These are phyloP conservation scores for Mandrillus leucophaeus DNA, from an alignment of 2,113 vertebrate species.

Conservation along the genomic window DNA sequence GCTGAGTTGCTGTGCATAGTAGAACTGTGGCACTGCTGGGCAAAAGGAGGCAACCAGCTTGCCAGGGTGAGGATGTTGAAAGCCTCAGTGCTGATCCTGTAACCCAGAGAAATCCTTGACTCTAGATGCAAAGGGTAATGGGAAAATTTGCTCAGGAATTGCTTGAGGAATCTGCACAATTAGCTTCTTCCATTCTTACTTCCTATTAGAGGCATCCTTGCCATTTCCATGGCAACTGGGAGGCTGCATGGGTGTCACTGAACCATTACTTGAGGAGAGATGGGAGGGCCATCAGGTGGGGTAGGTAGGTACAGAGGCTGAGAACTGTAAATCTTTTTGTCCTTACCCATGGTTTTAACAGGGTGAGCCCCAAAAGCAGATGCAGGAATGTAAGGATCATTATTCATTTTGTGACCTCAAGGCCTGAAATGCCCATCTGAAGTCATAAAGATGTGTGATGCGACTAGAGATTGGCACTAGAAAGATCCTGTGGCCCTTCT, in stretches of 20 bases:
- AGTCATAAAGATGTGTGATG: background rate
- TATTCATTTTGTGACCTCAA: background rate
- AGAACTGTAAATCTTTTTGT: background rate
- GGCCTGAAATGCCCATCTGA: background rate
- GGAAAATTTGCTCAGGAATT: background rate
- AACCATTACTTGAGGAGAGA: background rate
- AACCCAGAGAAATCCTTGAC: background rate
- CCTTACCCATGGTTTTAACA: background rate
- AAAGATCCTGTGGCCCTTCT: background rate
- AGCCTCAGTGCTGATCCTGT: background rate
- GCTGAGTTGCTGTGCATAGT: background rate
- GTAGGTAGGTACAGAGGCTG: background rate
- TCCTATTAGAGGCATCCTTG: background rate
- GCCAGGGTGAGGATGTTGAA: background rate
- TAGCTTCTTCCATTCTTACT: background rate
- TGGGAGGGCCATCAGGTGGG: background rate
- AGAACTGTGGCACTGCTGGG: background rate
- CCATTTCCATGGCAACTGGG: constrained; percentile 55
- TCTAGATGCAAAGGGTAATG: background rate
- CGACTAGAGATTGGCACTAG: background rate
- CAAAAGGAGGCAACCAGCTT: background rate
- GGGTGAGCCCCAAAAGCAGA: background rate
- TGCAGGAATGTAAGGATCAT: background rate
- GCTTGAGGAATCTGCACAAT: background rate
- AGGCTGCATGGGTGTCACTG: background rate